Conservation (phyloP, 1,140 invertebrate genomes). For the Drosophila rhopaloa region DNA sequence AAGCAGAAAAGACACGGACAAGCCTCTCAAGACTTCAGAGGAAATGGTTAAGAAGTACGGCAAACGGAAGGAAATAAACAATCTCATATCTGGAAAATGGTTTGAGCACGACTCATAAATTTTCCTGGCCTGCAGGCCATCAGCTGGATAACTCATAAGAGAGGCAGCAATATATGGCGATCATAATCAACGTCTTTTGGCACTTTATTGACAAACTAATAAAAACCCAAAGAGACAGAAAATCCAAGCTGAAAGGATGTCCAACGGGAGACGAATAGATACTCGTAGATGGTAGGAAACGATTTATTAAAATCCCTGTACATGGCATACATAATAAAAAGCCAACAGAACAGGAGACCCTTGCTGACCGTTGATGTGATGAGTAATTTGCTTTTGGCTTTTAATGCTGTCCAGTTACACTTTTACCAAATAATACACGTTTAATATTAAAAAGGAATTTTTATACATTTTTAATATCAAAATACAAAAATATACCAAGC, state of each 20-base stretch:
- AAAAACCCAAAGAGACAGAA: constrained; percentile 47
- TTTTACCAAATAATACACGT: neutral
- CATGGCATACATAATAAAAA: constrained; percentile 74
- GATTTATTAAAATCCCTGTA: constrained; percentile 79
- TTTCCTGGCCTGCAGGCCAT: constrained; percentile 54
- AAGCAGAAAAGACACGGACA: constrained; percentile 5
- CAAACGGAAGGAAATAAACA: constrained; percentile 47
- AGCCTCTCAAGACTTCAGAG: neutral
- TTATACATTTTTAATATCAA: no score
- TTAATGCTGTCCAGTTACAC: constrained; percentile 50
- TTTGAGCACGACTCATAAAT: constrained; percentile 43
- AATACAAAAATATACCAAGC: no score
- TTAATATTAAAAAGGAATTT: no score
- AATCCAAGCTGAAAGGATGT: constrained; percentile 1
- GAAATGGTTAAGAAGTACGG: constrained; percentile 21
- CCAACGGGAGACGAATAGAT: constrained; percentile 4
- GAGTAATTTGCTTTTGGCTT: constrained; percentile 82
- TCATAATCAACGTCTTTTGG: constrained; percentile 78
- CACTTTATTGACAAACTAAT: constrained; percentile 82
- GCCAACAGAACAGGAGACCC: constrained; percentile 22
- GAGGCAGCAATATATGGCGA: constrained; percentile 46
- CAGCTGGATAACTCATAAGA: constrained; percentile 62
- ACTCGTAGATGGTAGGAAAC: constrained; percentile 53
- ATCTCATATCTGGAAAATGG: constrained; percentile 45
- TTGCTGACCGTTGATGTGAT: constrained; percentile 73